A percentile compares a stretch with the other conserved stretches of the same genome.
phyloP scores from a whole-genome alignment of 2,797 vertebrate genomes.

The Lindbergichthys nudifrons region DNA sequence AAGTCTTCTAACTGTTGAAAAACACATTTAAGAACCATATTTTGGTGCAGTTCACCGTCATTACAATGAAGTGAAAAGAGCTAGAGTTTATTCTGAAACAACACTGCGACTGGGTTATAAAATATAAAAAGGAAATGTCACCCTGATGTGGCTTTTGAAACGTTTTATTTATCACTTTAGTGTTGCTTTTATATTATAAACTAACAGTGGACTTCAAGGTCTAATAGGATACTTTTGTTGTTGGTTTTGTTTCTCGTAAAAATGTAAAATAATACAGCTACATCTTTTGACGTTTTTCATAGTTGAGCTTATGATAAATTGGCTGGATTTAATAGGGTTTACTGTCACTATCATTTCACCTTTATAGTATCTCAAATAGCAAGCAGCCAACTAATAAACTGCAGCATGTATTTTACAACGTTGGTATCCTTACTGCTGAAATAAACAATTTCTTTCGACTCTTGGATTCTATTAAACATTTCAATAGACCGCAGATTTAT shows the following conservation, averaged over 20 bases:
- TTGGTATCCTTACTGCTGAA: background rate
- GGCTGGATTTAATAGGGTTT: background rate
- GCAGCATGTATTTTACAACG: background rate
- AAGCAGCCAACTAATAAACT: background rate
- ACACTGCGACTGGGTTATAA: background rate
- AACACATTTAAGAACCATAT: background rate
- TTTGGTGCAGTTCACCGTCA: background rate
- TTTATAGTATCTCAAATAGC: background rate
- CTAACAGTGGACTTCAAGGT: background rate
- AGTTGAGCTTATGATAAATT: background rate
- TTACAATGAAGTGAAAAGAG: background rate
- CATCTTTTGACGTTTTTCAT: background rate
- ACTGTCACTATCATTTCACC: background rate
- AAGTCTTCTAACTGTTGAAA: no score
- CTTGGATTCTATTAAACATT: conserved; percentile 5
- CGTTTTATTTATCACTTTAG: background rate
- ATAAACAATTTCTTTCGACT: background rate
- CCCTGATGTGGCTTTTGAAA: background rate
- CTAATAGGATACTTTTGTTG: background rate
- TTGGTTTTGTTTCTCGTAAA: background rate
- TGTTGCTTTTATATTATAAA: background rate
- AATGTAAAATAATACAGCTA: background rate
- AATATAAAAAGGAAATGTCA: no score
- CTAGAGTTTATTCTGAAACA: conserved; percentile 3
- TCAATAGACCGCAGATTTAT: conserved; percentile 6